Evolutionary conservation across 2,797 vertebrate species (phyloP).

Genomic region (Siniperca obscura): DNA sequence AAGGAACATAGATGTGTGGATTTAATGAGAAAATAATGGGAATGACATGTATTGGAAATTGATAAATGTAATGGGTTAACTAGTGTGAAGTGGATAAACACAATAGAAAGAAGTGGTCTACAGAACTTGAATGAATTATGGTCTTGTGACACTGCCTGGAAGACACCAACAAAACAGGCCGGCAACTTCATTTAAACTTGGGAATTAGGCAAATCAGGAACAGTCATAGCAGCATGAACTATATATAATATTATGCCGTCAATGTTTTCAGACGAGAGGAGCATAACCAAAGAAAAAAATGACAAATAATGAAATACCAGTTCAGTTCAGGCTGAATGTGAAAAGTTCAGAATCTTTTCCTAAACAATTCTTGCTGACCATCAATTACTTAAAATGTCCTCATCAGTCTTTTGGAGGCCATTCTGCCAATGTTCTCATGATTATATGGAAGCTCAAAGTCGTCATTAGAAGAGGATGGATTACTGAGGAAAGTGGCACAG

Average conservation of each 20-base stretch:
- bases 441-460: conserved; percentile 44
- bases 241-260: neutral
- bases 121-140: conserved; percentile 1
- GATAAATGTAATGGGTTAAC: neutral
- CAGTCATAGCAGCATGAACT: neutral
- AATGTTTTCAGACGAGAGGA: neutral
- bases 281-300: neutral
- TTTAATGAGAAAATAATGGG: neutral
- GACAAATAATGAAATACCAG: neutral
- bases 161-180: neutral
- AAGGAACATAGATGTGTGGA: neutral
- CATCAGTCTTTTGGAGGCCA: conserved; percentile 18
- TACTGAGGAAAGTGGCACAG: conserved; percentile 13
- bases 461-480: conserved; percentile 40
- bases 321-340: neutral
- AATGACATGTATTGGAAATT: neutral
- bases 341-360: conserved; percentile 12
- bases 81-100: neutral
- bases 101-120: neutral
- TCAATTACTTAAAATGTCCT: conserved; percentile 27
- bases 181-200: neutral
- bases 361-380: conserved; percentile 20
- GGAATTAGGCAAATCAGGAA: neutral
- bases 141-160: neutral
- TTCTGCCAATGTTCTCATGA: conserved; percentile 8